Evolutionary conservation across 2,113 vertebrate species (phyloP).

Genomic region (Cheilinus undulatus): DNA sequence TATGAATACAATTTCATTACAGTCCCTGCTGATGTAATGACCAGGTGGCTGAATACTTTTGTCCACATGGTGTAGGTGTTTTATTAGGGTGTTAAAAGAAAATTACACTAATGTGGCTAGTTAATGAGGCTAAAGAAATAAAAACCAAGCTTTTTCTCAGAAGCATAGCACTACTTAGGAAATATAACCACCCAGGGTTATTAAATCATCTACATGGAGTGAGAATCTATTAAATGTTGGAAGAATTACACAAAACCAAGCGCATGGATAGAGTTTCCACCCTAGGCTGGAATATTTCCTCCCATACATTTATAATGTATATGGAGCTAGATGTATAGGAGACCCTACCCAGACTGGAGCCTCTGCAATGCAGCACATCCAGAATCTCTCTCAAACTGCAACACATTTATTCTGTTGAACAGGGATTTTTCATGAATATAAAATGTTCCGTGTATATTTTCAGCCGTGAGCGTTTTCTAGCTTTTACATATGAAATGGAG

Average conservation of each 20-base stretch:
- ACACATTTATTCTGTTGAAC: slow-evolving; percentile 12
- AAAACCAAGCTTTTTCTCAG: too few species aligned
- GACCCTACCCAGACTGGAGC: slow-evolving; percentile 43
- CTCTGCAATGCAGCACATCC: slow-evolving; percentile 79
- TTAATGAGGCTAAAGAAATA: too few species aligned
- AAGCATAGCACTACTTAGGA: too few species aligned
- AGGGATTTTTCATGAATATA: slow-evolving; percentile 40
- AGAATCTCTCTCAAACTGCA: slow-evolving; percentile 37
- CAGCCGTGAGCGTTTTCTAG: neutral
- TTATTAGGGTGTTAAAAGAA: too few species aligned
- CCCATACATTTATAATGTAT: slow-evolving; percentile 61
- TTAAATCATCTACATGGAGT: too few species aligned
- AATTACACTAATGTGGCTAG: too few species aligned
- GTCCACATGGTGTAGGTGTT: too few species aligned
- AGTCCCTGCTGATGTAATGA: too few species aligned
- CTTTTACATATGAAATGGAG: slow-evolving; percentile 19
- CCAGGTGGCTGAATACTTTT: too few species aligned
- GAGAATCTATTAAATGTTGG: too few species aligned
- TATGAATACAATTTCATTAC: too few species aligned
- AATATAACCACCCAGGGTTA: too few species aligned
- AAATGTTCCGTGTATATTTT: slow-evolving; percentile 15
- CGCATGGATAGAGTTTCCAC: neutral
- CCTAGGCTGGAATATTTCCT: slow-evolving; percentile 2
- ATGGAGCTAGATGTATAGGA: slow-evolving; percentile 36
- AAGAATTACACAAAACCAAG: neutral